Base-by-base conservation (phyloP, 2,797 vertebrate species). In the Hypotaenidia okinawae region DNA sequence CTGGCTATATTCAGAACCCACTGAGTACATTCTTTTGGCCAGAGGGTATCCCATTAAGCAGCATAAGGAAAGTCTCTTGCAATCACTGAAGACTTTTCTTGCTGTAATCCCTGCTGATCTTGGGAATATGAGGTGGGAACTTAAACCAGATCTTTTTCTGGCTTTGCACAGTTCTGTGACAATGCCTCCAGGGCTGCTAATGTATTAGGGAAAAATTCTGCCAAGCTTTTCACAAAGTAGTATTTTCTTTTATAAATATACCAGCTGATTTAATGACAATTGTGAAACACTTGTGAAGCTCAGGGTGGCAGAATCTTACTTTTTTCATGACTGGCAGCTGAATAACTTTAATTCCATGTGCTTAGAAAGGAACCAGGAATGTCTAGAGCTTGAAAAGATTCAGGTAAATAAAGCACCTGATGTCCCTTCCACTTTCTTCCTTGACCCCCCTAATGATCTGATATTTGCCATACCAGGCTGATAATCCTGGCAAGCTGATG, bases 41-140 rank as follows among this genome's bases (percentile, higher is more conserved):
- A 39, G 66, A 94, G 91, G 89, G 75, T 45, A 83, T 59, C 54
- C 72, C 76, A 77, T 93, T 85, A 95, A 87, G 64, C 2, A 3
- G 57, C 92, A 79, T 84, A 79, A 89, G 84, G 70, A 93, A 93
- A 91, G 52, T 70, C 79, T 94, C 73, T 87, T 81, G 84, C 61
- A 82, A 35, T 86, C 43, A 43, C 35, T 83, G 5, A 85, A 77
- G 49, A 51, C 18, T 57, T 91, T 83, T 86, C 59, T 67, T 74
- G n/a, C 55, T 58, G 45, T 80, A 78, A 85, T 96, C 58, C 76
- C 89, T 89, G 51, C 78, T 89, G 92, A 90, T 91, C 64, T 41
- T 41, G 47, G 78, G 61, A 77, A 78, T 68, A 61, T 66, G 90
- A 87, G 45, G 39, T 91, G 41, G 59, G 33, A 91, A 88, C 35